A percentile compares a stretch with the other conserved stretches of the same genome.
Evolutionary conservation across 1,140 invertebrate genomes (phyloP).

Genomic region (Mizuhopecten yessoensis): DNA sequence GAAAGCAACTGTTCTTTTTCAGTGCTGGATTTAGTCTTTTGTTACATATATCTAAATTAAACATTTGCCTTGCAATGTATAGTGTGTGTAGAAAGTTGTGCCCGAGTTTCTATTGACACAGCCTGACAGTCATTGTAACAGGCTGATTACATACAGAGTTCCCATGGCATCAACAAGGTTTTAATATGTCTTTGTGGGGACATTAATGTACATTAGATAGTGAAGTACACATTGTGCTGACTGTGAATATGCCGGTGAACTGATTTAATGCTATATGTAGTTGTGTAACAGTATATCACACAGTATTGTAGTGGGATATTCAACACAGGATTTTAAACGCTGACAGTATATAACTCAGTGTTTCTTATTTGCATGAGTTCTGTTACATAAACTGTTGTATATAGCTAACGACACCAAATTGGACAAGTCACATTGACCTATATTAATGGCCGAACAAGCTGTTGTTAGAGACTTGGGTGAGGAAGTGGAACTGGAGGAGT

Average conservation of each 20-base stretch:
- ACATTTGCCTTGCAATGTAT: neutral
- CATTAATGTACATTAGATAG: neutral
- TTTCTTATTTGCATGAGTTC: neutral
- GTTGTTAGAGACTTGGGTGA: neutral
- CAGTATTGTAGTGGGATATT: too few species aligned
- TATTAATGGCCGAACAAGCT: neutral
- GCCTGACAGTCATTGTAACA: neutral
- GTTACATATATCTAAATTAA: neutral
- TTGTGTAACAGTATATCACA: too few species aligned
- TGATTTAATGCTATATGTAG: neutral
- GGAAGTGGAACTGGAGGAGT: conserved; percentile 19
- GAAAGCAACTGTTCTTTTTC: conserved; percentile 9
- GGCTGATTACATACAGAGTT: neutral
- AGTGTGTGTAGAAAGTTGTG: neutral
- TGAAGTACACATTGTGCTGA: neutral
- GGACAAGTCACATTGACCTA: neutral
- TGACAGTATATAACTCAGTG: neutral
- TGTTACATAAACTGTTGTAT: neutral
- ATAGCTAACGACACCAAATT: neutral
- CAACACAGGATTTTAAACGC: neutral
- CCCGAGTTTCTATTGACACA: neutral
- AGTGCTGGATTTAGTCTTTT: neutral
- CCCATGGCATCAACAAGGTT: neutral
- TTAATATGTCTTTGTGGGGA: neutral
- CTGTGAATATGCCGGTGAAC: neutral